Conservation (phyloP, 2,797 vertebrate genomes). For the Labroides dimidiatus region DNA sequence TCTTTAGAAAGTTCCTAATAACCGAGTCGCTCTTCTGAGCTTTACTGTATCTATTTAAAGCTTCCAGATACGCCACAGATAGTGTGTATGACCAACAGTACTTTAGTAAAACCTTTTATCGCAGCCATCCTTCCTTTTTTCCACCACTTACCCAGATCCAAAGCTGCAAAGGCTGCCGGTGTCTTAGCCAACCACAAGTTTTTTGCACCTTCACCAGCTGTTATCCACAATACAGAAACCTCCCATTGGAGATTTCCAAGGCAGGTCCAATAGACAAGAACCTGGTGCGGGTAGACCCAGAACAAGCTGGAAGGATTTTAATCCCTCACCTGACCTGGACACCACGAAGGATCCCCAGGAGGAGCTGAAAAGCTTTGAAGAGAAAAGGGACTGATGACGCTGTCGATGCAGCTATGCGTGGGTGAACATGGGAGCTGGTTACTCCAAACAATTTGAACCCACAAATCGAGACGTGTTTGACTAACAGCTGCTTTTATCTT, state of each 20-base stretch:
- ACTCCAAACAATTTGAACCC: background rate
- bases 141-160: background rate
- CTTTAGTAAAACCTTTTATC: background rate
- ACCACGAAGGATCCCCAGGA: background rate
- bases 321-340: no score
- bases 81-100: background rate
- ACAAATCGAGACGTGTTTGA: background rate
- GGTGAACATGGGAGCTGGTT: background rate
- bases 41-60: background rate
- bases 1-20: slow-evolving; percentile 4
- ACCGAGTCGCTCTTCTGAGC: background rate
- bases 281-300: no score
- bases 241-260: no score
- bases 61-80: background rate
- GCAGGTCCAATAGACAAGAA: no score
- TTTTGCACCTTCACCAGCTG: no score
- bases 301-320: no score
- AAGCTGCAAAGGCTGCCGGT: background rate
- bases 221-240: no score
- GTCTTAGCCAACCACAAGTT: no score
- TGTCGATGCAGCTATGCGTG: background rate
- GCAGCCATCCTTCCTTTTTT: background rate
- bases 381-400: background rate
- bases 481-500: slow-evolving; percentile 43
- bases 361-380: background rate